Percentiles rank a stretch among this genome's conserved stretches.
Conservation (phyloP, 1,140 invertebrate species). For the Pogonognathellus flavescens region DNA sequence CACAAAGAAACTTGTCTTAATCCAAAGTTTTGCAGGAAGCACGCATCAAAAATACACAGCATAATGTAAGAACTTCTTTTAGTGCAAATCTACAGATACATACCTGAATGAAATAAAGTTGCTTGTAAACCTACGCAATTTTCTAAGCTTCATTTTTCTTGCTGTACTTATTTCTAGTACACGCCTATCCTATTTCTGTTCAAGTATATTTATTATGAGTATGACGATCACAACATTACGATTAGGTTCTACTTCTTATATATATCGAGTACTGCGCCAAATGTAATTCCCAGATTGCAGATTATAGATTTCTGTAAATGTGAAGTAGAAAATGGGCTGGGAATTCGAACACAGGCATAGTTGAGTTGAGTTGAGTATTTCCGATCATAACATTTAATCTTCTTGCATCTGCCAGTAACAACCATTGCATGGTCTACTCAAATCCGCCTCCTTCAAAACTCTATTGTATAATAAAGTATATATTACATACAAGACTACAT, state of each 20-base stretch:
- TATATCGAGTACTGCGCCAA: no score
- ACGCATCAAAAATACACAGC: background rate
- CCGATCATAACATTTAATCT: constrained; percentile 11
- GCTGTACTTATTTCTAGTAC: no score
- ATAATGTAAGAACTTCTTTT: background rate
- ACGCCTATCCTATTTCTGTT: background rate
- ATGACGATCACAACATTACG: no score
- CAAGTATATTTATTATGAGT: background rate
- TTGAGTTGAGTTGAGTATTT: background rate
- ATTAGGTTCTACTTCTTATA: no score
- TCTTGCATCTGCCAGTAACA: constrained; percentile 2
- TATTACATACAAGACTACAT: no score
- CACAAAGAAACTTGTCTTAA: constrained; percentile 32
- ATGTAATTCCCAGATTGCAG: background rate
- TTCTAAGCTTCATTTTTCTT: no score
- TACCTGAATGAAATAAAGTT: no score
- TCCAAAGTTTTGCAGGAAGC: background rate
- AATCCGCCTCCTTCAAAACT: no score
- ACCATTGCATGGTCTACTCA: background rate
- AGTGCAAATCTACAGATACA: background rate
- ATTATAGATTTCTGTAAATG: background rate
- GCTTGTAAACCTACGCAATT: no score
- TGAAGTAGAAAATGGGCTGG: background rate
- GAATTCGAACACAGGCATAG: background rate
- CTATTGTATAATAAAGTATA: no score